phyloP scores from a whole-genome alignment of 2,888 invertebrate genomes.

The Drosophila nigritarsus region DNA sequence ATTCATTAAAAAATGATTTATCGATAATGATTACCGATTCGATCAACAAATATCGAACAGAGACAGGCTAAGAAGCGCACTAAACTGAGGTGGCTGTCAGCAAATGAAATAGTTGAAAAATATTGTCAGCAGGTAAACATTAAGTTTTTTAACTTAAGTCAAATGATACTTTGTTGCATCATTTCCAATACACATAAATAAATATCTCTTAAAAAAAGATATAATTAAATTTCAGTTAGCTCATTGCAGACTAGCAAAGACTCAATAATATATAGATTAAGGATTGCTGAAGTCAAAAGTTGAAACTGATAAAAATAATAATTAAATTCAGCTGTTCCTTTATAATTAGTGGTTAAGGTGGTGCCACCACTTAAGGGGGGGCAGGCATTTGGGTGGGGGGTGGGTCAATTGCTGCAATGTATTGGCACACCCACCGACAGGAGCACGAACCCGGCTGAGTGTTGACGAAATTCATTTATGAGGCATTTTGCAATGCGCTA shows the following conservation, averaged over 20 bases:
- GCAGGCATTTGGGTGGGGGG: background rate
- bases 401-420: background rate
- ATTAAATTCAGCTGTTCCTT: background rate
- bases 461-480: conserved; percentile 46
- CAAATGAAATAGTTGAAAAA: background rate
- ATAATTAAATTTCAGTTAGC: background rate
- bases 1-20: too few species aligned
- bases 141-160: background rate
- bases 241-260: background rate
- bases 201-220: background rate
- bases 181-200: background rate
- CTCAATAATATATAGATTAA: background rate
- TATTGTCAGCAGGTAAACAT: background rate
- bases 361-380: background rate
- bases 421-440: conserved; percentile 44
- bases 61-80: background rate
- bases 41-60: background rate
- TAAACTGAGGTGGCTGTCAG: background rate
- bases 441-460: conserved; percentile 50
- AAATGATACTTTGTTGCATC: background rate
- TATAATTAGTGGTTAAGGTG: background rate
- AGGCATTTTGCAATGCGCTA: conserved; percentile 68
- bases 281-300: background rate
- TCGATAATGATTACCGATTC: too few species aligned
- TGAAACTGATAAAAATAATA: background rate